Conservation (phyloP, 2,888 invertebrate genomes). For the Notocelia uddmanniana region DNA sequence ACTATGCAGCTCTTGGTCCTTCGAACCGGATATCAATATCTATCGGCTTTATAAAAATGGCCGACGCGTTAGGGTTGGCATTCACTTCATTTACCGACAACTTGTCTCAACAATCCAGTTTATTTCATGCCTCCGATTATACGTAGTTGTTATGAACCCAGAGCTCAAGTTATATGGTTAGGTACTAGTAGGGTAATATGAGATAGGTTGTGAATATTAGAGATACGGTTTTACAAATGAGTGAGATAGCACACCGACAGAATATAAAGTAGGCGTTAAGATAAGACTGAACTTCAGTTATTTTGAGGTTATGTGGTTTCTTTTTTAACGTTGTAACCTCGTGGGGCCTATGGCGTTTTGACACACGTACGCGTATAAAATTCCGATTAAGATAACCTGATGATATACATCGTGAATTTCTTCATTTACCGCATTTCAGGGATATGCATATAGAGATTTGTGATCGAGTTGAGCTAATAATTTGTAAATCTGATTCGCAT, state of each 20-base stretch:
- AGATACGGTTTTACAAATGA: slow-evolving; percentile 40
- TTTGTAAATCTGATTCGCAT: too few relatives aligned
- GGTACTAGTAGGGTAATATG: background rate
- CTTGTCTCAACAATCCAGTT: background rate
- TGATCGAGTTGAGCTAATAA: too few relatives aligned
- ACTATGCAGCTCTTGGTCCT: slow-evolving; percentile 1
- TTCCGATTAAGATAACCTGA: background rate
- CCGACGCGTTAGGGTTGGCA: slow-evolving; percentile 22
- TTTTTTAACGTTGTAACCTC: background rate
- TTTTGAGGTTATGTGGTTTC: slow-evolving; percentile 26
- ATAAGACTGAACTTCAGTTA: slow-evolving; percentile 30
- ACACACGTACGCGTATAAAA: background rate
- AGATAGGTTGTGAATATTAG: background rate
- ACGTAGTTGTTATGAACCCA: background rate
- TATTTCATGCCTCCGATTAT: background rate
- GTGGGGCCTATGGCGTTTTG: background rate
- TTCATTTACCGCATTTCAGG: background rate
- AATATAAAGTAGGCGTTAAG: slow-evolving; percentile 43
- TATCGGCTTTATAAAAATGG: slow-evolving; percentile 42
- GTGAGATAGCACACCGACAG: slow-evolving; percentile 31
- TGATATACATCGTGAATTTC: too few relatives aligned
- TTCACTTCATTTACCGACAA: background rate
- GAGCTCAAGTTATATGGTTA: background rate
- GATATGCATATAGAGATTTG: too few relatives aligned
- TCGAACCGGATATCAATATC: slow-evolving; percentile 32